Evolutionary conservation across 2,888 invertebrate genomes (phyloP), one percentile per base, ranked within the genome.

Genomic region (Diaphora mendica): DNA sequence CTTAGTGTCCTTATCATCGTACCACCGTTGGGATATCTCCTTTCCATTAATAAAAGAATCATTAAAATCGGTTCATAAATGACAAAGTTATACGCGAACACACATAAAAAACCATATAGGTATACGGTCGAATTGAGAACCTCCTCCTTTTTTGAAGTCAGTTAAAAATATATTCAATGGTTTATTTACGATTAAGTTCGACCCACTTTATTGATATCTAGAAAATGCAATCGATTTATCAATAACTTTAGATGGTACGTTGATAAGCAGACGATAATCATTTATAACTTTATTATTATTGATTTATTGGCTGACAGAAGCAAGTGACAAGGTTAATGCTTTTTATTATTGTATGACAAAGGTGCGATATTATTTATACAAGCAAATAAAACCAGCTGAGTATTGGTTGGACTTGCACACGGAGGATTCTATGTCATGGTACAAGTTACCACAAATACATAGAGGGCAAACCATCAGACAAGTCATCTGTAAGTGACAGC

Each of bases 301-400:
- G 65, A 35, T 66, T 42, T 48, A 67, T 9, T 48, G 48, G 42
- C 44, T 48, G 71, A 73, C 42, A 69, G 68, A 64, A 70, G 48
- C 26, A 26, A 67, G 23, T 62, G 33, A 67, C 30, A 42, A 42
- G 26, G 3, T 9, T 39, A 42, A 66, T n/a, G 2, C 39, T 42
- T 66, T 65, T 39, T 66, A 39, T 23, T 17, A 26, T 17, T 30
- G 30, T 17, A 62, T 30, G 62, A 62, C 30, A 62, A 62, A 62
- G 4, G 62, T 30, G 30, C 15, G 62, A 17, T 59, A 59, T 8
- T 62, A 62, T 62, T 17, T 26, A 17, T 30, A 26, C 26, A 62
- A 55, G 30, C 26, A 30, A 30, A 62, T 23, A 55, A 55, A 23
- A 55, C 51, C 51, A 9, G 51, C 23, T 55, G 23, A 55, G 0